Percentiles rank a stretch among this genome's conserved stretches.
These are phyloP conservation scores for Melipona quadrifasciata DNA, from an alignment of 1,140 invertebrate genomes.

Conservation along the genomic window DNA sequence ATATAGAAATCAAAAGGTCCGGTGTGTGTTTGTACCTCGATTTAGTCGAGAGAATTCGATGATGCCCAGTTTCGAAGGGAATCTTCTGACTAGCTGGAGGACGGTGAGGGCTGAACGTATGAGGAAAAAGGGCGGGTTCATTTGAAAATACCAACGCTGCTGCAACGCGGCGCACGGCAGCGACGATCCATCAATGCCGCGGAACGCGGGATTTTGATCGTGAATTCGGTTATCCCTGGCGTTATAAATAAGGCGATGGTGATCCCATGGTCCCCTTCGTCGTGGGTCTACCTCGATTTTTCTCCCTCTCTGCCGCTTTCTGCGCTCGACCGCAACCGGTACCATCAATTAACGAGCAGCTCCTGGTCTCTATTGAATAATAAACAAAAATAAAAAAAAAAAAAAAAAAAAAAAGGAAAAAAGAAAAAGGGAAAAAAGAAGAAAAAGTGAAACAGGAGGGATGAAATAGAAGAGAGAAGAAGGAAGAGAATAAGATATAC, in stretches of 20 bases:
- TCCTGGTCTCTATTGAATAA: constrained; percentile 78
- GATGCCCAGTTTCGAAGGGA: constrained; percentile 33
- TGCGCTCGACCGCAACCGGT: constrained; percentile 65
- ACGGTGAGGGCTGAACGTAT: constrained; percentile 2
- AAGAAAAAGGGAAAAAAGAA: constrained; percentile 45
- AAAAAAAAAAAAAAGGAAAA: constrained; percentile 33
- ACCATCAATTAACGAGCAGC: constrained; percentile 81
- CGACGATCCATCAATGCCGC: constrained; percentile 78
- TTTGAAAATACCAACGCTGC: constrained; percentile 70
- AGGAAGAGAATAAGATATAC: constrained; percentile 41
- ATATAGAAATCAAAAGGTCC: constrained; percentile 53
- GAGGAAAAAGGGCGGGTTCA: constrained; percentile 65
- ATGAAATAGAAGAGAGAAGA: constrained; percentile 27
- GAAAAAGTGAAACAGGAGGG: constrained; percentile 25
- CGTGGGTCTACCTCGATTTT: constrained; percentile 35
- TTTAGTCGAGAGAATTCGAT: constrained; percentile 51
- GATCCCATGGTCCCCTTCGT: constrained; percentile 46
- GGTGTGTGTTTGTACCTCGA: constrained; percentile 17
- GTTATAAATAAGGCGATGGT: constrained; percentile 78
- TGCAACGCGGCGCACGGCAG: constrained; percentile 48
- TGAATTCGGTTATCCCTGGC: constrained; percentile 76
- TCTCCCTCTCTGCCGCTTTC: constrained; percentile 1
- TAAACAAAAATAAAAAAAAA: constrained; percentile 76
- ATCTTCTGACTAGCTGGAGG: neutral
- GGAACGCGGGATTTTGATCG: constrained; percentile 79